Evolutionary conservation across 2,888 invertebrate genomes (phyloP).

Genomic region (Yponomeuta cagnagella): DNA sequence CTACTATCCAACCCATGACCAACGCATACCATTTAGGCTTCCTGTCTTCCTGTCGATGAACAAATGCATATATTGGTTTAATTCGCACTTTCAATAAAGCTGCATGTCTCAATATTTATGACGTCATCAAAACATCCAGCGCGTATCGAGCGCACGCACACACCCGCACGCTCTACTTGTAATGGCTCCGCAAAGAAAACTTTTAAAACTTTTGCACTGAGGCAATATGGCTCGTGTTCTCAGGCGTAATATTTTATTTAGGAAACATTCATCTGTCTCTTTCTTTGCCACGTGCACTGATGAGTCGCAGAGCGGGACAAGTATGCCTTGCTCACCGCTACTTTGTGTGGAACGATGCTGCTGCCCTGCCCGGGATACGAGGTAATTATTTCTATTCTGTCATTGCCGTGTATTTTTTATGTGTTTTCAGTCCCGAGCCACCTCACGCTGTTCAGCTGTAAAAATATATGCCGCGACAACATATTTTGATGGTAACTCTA

Average conservation of each 20-base stretch:
- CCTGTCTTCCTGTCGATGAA: no score
- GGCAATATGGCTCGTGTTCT: constrained; percentile 77
- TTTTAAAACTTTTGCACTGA: constrained; percentile 76
- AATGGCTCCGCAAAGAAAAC: constrained; percentile 77
- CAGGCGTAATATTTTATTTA: constrained; percentile 74
- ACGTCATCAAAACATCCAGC: constrained; percentile 29
- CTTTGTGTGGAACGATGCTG: constrained; percentile 41
- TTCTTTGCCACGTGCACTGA: constrained; percentile 36
- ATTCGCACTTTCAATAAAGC: no score
- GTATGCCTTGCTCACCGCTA: constrained; percentile 38
- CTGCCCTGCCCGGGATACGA: constrained; percentile 72
- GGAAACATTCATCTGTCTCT: constrained; percentile 59
- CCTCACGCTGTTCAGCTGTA: background rate
- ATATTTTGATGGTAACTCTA: no score
- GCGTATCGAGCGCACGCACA: constrained; percentile 61
- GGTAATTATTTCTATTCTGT: constrained; percentile 76
- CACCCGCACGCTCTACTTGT: constrained; percentile 59
- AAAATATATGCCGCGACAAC: background rate
- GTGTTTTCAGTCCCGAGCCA: constrained; percentile 41
- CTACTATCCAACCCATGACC: background rate
- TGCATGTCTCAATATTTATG: no score
- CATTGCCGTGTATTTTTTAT: constrained; percentile 74
- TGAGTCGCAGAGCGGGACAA: constrained; percentile 40
- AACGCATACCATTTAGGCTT: no score
- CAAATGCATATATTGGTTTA: no score